Conservation (phyloP, 23 tunicate genomes). For the Diplosoma virens region DNA sequence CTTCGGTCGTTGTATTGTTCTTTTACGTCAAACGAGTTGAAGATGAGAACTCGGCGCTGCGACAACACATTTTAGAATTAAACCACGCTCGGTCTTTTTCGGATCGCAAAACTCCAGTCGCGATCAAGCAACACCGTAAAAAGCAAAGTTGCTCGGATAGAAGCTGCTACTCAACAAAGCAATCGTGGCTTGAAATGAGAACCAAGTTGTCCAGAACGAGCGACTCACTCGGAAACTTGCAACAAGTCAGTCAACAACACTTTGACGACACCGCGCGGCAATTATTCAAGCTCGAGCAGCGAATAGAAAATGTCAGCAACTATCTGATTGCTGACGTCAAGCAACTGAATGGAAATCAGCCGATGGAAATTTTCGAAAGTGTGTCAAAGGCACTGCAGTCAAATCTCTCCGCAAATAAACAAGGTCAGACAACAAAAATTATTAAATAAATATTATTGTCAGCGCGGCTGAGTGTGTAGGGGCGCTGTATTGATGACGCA, state of each 20-base stretch:
- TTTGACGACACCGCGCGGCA: background rate
- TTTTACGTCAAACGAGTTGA: background rate
- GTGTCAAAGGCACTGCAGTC: too few species aligned
- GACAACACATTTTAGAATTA: background rate
- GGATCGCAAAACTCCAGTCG: background rate
- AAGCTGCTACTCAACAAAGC: background rate
- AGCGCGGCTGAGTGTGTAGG: too few species aligned
- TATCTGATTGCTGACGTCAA: too few species aligned
- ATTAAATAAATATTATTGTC: too few species aligned
- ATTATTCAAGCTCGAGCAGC: background rate
- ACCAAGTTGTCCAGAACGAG: background rate
- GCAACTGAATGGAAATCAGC: too few species aligned
- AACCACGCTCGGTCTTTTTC: background rate
- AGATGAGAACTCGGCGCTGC: background rate
- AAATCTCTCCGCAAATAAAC: too few species aligned
- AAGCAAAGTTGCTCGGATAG: too few species aligned
- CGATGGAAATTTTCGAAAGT: too few species aligned
- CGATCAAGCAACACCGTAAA: background rate
- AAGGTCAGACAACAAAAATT: too few species aligned
- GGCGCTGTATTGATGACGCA: too few species aligned
- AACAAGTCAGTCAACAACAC: background rate
- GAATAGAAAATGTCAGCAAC: too few species aligned
- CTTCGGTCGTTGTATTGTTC: background rate
- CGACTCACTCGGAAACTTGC: background rate
- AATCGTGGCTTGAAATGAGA: background rate